Evolutionary conservation across 2,888 invertebrate species (phyloP).

Genomic region (Scaeva pyrastri): DNA sequence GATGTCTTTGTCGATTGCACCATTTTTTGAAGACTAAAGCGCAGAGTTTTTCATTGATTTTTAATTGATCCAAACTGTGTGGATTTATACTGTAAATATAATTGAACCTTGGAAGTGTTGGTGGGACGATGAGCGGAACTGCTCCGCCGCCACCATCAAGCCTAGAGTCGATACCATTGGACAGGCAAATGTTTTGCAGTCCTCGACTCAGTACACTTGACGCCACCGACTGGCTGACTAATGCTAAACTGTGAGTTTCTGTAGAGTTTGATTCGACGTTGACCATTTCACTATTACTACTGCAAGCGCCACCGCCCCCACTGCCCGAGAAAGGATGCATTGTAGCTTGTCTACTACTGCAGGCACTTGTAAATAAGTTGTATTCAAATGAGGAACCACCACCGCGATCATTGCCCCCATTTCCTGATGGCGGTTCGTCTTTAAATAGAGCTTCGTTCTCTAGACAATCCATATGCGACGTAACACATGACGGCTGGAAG

Average conservation of each 20-base stretch:
- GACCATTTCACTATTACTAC: slow-evolving; percentile 38
- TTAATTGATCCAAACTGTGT: slow-evolving; percentile 39
- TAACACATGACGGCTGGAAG: slow-evolving; percentile 88
- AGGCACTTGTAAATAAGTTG: slow-evolving; percentile 40
- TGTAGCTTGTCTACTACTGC: slow-evolving; percentile 38
- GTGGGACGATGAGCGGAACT: background rate
- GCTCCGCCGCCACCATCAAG: slow-evolving; percentile 9
- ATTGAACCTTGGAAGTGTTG: slow-evolving; percentile 39
- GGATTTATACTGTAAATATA: slow-evolving; percentile 51
- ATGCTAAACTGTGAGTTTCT: slow-evolving; percentile 75
- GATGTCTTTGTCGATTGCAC: slow-evolving; percentile 46
- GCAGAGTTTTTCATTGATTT: slow-evolving; percentile 54
- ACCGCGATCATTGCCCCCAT: slow-evolving; percentile 45
- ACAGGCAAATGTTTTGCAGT: slow-evolving; percentile 36
- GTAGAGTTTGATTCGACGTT: slow-evolving; percentile 19
- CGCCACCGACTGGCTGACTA: background rate
- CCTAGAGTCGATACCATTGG: slow-evolving; percentile 46
- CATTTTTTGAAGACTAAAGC: slow-evolving; percentile 50
- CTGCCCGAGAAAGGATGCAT: slow-evolving; percentile 43
- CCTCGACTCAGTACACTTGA: slow-evolving; percentile 4
- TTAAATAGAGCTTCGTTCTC: slow-evolving; percentile 77
- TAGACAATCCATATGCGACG: slow-evolving; percentile 81
- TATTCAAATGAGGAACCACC: slow-evolving; percentile 39
- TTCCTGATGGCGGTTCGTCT: slow-evolving; percentile 49
- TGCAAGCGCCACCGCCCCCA: slow-evolving; percentile 66